Evolutionary conservation across 2,888 invertebrate species (phyloP).

Genomic region (Megalurothrips usitatus): DNA sequence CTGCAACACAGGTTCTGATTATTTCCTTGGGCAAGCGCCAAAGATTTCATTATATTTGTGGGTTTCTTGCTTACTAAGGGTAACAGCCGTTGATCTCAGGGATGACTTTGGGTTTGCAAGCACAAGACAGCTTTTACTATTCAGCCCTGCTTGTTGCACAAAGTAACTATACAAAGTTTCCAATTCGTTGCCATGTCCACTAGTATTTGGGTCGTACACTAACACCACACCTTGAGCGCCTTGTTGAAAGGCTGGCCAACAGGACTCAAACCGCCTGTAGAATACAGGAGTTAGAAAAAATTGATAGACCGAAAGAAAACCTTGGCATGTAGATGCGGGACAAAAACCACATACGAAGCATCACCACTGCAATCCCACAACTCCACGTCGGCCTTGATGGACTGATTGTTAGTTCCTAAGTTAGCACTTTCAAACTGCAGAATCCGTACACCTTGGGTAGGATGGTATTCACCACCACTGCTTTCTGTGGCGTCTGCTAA

Average conservation of each 20-base stretch:
- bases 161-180: constrained; percentile 64
- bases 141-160: constrained; percentile 60
- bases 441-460: constrained; percentile 70
- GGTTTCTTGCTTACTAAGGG: constrained; percentile 50
- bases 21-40: background rate
- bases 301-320: background rate
- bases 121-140: constrained; percentile 61
- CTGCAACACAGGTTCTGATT: constrained; percentile 47
- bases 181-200: constrained; percentile 53
- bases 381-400: constrained; percentile 63
- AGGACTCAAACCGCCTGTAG: constrained; percentile 60
- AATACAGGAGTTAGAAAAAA: background rate
- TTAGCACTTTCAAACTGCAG: constrained; percentile 65
- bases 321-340: background rate
- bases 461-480: constrained; percentile 56
- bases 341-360: constrained; percentile 53
- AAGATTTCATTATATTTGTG: constrained; percentile 1
- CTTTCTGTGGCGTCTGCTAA: constrained; percentile 65
- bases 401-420: constrained; percentile 55
- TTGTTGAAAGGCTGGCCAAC: constrained; percentile 70
- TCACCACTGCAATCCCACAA: constrained; percentile 78
- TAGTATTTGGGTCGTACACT: constrained; percentile 58
- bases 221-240: constrained; percentile 66
- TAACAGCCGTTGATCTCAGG: constrained; percentile 48
- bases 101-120: constrained; percentile 48